Conservation (phyloP, 2,797 vertebrate species). For the Anguilla marmorata region DNA sequence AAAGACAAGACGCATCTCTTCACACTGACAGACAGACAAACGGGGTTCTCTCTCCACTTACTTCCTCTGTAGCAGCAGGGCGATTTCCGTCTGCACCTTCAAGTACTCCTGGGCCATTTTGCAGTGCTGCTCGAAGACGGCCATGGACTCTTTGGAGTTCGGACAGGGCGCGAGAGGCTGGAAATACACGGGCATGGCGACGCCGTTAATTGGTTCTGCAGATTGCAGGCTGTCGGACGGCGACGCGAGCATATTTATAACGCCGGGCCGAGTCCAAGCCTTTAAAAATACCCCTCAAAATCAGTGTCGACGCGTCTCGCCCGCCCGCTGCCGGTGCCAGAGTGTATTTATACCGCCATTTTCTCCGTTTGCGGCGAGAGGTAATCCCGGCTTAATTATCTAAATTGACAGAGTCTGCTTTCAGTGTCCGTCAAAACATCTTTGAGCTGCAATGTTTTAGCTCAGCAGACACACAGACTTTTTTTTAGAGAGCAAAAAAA, state of each 20-base stretch:
- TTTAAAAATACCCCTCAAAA: slow-evolving; percentile 68
- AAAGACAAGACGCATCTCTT: background rate
- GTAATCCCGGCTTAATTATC: slow-evolving; percentile 47
- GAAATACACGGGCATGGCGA: slow-evolving; percentile 60
- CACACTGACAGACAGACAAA: background rate
- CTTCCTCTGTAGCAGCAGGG: slow-evolving; percentile 96
- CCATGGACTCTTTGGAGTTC: slow-evolving; percentile 99
- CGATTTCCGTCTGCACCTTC: slow-evolving; percentile 99
- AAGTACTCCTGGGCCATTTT: slow-evolving; percentile 99
- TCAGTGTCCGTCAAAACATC: slow-evolving; percentile 35
- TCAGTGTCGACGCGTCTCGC: slow-evolving; percentile 33
- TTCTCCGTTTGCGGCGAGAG: slow-evolving; percentile 38
- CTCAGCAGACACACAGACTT: background rate
- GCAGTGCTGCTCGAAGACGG: slow-evolving; percentile 98
- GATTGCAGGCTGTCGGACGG: slow-evolving; percentile 55
- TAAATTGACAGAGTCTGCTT: slow-evolving; percentile 38
- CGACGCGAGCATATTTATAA: slow-evolving; percentile 63
- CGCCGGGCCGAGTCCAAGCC: slow-evolving; percentile 49
- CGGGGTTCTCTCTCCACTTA: slow-evolving; percentile 69
- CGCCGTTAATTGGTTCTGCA: slow-evolving; percentile 55
- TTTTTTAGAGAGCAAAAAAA: background rate
- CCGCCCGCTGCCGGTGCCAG: slow-evolving; percentile 36
- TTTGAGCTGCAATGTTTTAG: background rate
- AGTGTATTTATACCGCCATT: slow-evolving; percentile 55
- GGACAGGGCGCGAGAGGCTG: slow-evolving; percentile 97